A percentile compares a stretch with the other conserved stretches of the same genome.
phyloP scores from a whole-genome alignment of 2,797 vertebrate genomes.

The Propithecus deckenii region DNA sequence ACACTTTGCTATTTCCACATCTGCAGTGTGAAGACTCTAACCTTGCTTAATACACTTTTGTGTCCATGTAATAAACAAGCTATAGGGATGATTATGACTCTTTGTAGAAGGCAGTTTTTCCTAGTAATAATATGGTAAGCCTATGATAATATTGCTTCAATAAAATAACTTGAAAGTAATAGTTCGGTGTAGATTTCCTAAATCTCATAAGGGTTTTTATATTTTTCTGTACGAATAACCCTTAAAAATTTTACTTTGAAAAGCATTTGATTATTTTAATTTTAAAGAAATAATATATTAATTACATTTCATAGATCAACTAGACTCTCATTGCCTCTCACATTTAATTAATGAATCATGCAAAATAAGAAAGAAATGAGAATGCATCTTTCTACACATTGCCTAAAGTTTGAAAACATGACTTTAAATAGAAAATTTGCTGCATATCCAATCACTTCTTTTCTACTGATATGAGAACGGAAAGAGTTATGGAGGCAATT shows the following conservation, averaged over 20 bases:
- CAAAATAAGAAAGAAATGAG: not conserved
- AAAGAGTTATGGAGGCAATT: not conserved
- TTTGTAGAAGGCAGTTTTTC: not conserved
- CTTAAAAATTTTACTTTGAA: slow-evolving; percentile 22
- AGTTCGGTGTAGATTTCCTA: not conserved
- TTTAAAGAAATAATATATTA: not conserved
- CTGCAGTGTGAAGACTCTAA: not conserved
- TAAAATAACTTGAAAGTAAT: slow-evolving; percentile 9
- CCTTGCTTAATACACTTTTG: not conserved
- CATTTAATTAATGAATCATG: not conserved
- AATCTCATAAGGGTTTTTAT: not conserved
- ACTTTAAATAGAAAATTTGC: not conserved
- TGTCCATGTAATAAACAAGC: not conserved
- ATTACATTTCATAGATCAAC: not conserved
- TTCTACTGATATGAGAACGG: not conserved
- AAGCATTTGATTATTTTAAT: not conserved
- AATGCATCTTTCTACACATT: not conserved
- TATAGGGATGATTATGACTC: not conserved
- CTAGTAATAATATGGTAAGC: not conserved
- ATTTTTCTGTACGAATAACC: not conserved
- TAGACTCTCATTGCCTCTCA: not conserved
- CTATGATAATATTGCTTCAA: not conserved
- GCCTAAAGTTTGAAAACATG: not conserved
- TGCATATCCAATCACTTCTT: not conserved
- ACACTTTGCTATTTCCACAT: not conserved